These are phyloP conservation scores for Rhaphigaster nebulosa DNA, from an alignment of 2,888 invertebrate genomes.

Conservation along the genomic window DNA sequence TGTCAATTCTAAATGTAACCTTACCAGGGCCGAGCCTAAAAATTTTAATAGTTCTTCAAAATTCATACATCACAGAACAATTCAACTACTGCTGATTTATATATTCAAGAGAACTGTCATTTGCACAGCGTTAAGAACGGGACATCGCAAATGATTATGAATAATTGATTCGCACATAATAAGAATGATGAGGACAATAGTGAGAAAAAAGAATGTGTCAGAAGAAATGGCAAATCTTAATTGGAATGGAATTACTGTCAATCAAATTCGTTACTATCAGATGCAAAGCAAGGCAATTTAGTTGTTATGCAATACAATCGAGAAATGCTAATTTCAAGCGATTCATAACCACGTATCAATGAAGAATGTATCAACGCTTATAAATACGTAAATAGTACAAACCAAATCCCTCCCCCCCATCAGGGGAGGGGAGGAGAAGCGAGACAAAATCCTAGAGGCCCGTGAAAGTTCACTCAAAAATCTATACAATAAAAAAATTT, in stretches of 20 bases:
- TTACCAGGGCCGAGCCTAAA: background rate
- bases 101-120: background rate
- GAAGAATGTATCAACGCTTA: background rate
- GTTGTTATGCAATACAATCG: background rate
- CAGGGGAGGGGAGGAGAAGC: too few species aligned
- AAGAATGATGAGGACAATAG: background rate
- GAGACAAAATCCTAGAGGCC: too few species aligned
- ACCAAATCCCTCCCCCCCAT: too few species aligned
- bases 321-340: background rate
- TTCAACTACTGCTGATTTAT: background rate
- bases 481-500: too few species aligned
- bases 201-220: background rate
- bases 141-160: background rate
- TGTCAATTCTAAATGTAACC: background rate
- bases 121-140: background rate
- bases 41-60: background rate
- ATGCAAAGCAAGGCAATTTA: background rate
- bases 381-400: background rate
- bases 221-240: background rate
- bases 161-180: background rate
- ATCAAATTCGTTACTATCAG: background rate
- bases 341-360: background rate
- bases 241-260: background rate
- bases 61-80: background rate
- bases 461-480: too few species aligned